A percentile compares a stretch with the other conserved stretches of the same genome.
phyloP scores from a whole-genome alignment of 2,888 invertebrate species.

The Iselma pallidipennis region DNA sequence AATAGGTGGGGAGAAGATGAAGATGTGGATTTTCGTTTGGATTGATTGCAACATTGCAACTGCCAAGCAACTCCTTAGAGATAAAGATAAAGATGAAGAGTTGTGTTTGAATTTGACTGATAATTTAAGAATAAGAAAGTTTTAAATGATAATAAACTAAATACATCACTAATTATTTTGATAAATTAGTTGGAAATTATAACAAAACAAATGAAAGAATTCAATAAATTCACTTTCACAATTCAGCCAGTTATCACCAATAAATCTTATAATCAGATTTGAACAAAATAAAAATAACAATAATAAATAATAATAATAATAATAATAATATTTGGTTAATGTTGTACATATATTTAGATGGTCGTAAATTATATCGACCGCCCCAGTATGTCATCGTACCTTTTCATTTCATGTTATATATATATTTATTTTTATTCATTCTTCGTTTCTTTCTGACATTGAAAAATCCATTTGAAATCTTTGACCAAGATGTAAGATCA shows the following conservation, averaged over 20 bases:
- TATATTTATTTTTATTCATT: not conserved
- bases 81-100: too few species aligned
- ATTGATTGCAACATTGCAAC: too few species aligned
- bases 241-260: not conserved
- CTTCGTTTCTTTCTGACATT: not conserved
- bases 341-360: conserved; percentile 1
- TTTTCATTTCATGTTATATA: conserved; percentile 1
- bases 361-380: not conserved
- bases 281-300: not conserved
- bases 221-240: not conserved
- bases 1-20: too few species aligned
- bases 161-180: not conserved
- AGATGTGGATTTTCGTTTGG: too few species aligned
- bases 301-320: too few species aligned
- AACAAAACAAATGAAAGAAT: not conserved
- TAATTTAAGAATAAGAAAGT: not conserved
- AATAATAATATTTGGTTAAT: not conserved
- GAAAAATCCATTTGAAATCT: not conserved
- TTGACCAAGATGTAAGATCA: not conserved
- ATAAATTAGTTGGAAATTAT: not conserved
- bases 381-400: conserved; percentile 1
- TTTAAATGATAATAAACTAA: not conserved
- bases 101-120: too few species aligned
- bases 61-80: too few species aligned
- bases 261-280: too few species aligned